These are phyloP conservation scores for Nemurella pictetii DNA, from an alignment of 2,888 invertebrate genomes.

Conservation along the genomic window DNA sequence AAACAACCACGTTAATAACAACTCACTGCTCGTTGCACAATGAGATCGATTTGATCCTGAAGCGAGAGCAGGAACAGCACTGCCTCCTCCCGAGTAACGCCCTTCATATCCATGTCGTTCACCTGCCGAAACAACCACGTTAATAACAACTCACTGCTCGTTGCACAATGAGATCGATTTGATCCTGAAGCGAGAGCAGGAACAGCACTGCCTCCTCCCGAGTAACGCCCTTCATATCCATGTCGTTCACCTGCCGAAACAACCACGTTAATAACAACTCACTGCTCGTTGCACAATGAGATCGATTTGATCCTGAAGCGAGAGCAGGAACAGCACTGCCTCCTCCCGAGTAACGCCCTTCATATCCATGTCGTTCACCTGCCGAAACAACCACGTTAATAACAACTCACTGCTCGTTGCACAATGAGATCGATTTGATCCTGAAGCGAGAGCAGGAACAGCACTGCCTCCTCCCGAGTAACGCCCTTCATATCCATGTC, in stretches of 20 bases:
- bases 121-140: slow-evolving; percentile 61
- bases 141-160: slow-evolving; percentile 50
- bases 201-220: slow-evolving; percentile 96
- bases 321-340: slow-evolving; percentile 88
- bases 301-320: slow-evolving; percentile 92
- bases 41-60: slow-evolving; percentile 92
- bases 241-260: slow-evolving; percentile 80
- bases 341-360: slow-evolving; percentile 95
- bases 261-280: neutral
- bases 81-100: slow-evolving; percentile 96
- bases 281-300: slow-evolving; percentile 82
- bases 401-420: slow-evolving; percentile 61
- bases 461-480: slow-evolving; percentile 95
- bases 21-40: slow-evolving; percentile 74
- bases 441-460: slow-evolving; percentile 85
- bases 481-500: slow-evolving; percentile 97
- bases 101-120: slow-evolving; percentile 96
- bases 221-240: slow-evolving; percentile 96
- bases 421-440: slow-evolving; percentile 95
- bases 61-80: slow-evolving; percentile 87
- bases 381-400: slow-evolving; percentile 31
- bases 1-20: neutral
- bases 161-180: slow-evolving; percentile 93
- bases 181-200: slow-evolving; percentile 86
- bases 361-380: slow-evolving; percentile 98